Evolutionary conservation across 2,113 vertebrate genomes (phyloP).

Genomic region (Boleophthalmus pectinirostris): DNA sequence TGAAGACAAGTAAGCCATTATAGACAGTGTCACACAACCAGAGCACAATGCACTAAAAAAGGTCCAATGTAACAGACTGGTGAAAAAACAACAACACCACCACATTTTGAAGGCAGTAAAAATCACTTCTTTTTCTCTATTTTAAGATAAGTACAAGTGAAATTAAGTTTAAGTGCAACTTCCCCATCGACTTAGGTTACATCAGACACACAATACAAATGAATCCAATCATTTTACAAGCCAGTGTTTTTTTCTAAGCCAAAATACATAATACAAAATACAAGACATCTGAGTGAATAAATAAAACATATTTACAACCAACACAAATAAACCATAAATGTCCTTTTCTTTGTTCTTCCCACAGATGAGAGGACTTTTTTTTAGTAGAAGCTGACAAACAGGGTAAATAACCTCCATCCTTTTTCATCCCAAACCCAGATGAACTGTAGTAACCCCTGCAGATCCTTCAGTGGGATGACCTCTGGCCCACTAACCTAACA

Average conservation of each 20-base stretch:
- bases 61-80: slow-evolving; percentile 1
- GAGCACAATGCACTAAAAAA: slow-evolving; percentile 24
- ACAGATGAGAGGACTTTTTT: slow-evolving; percentile 51
- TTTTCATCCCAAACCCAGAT: slow-evolving; percentile 19
- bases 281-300: background rate
- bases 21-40: background rate
- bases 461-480: slow-evolving; percentile 15
- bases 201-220: background rate
- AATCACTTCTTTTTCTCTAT: slow-evolving; percentile 24
- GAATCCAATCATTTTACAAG: no score
- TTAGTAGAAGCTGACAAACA: slow-evolving; percentile 10
- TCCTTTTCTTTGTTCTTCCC: slow-evolving; percentile 59
- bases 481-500: slow-evolving; percentile 31
- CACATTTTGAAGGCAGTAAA: background rate
- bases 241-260: no score
- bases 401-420: slow-evolving; percentile 33
- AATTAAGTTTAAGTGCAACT: background rate
- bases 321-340: background rate
- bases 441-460: slow-evolving; percentile 48
- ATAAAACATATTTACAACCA: background rate
- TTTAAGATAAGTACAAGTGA: slow-evolving; percentile 10
- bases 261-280: background rate
- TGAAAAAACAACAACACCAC: background rate
- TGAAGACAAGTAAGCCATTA: background rate
- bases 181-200: background rate